Conservation (phyloP, 2,888 invertebrate species). For the Sarcophaga subvicina region DNA sequence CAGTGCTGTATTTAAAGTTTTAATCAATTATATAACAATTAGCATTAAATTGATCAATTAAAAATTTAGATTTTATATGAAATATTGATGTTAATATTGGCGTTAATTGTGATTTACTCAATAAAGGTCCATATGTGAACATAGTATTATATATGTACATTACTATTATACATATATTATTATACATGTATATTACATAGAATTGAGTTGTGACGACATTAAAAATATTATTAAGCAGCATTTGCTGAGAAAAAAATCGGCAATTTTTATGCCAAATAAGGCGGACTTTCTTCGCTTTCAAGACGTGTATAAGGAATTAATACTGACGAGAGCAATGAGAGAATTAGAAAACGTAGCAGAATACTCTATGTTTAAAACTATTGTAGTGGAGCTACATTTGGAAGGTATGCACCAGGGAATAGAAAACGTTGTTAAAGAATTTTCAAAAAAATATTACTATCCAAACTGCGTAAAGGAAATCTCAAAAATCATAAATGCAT, state of each 20-base stretch:
- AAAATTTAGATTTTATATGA: too few relatives aligned
- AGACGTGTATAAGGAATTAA: neutral
- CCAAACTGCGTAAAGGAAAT: constrained; percentile 44
- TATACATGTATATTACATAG: neutral
- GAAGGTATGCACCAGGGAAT: constrained; percentile 51
- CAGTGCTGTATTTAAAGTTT: too few relatives aligned
- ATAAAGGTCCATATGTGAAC: too few relatives aligned
- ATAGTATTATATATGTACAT: too few relatives aligned
- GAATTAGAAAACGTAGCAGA: constrained; percentile 37
- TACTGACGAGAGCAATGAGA: constrained; percentile 26
- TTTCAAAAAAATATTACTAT: constrained; percentile 19
- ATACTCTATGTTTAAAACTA: constrained; percentile 38
- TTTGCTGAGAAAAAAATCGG: neutral
- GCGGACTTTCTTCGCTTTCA: neutral
- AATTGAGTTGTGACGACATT: neutral
- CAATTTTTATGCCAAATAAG: neutral
- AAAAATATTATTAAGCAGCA: neutral
- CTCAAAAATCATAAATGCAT: constrained; percentile 53
- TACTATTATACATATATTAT: too few relatives aligned
- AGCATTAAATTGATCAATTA: too few relatives aligned
- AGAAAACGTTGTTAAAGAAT: constrained; percentile 46
- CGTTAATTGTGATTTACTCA: too few relatives aligned
- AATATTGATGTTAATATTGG: too few relatives aligned
- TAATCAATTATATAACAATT: too few relatives aligned
- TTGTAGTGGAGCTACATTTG: constrained; percentile 28